A percentile compares a stretch with the other conserved stretches of the same genome.
phyloP scores from a whole-genome alignment of 2,888 invertebrate genomes.

The Trissonchulus sp. region DNA sequence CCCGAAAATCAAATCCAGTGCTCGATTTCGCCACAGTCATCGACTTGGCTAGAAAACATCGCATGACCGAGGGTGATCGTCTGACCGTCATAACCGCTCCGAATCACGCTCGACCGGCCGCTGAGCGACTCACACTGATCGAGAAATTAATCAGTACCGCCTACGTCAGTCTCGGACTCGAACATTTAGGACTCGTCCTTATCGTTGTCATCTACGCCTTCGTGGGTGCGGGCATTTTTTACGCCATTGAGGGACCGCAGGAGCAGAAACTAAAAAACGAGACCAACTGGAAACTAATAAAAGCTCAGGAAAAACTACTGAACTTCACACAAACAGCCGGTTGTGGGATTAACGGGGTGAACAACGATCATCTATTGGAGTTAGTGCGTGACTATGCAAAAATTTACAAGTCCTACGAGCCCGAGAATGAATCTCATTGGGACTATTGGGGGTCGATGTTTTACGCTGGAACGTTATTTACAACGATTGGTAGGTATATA shows the following conservation, averaged over 20 bases:
- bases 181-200: slow-evolving; percentile 15
- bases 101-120: not conserved
- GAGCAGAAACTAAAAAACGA: not conserved
- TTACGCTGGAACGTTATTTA: slow-evolving; percentile 51
- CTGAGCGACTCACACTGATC: not conserved
- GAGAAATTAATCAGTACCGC: not conserved
- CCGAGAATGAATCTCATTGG: slow-evolving; percentile 39
- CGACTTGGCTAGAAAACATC: not conserved
- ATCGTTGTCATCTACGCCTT: not conserved
- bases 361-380: not conserved
- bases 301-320: not conserved
- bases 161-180: slow-evolving; percentile 2
- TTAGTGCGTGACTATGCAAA: not conserved
- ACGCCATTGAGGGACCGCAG: not conserved
- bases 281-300: not conserved
- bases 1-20: not conserved
- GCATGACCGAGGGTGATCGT: not conserved
- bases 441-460: slow-evolving; percentile 50
- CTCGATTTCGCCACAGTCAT: not conserved
- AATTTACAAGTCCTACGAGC: slow-evolving; percentile 30
- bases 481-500: slow-evolving; percentile 43
- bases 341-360: too few relatives aligned
- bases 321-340: not conserved
- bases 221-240: slow-evolving; percentile 15
- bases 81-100: not conserved